Evolutionary conservation across 2,113 vertebrate genomes (phyloP).

Genomic region (Vulpes ferrilata): DNA sequence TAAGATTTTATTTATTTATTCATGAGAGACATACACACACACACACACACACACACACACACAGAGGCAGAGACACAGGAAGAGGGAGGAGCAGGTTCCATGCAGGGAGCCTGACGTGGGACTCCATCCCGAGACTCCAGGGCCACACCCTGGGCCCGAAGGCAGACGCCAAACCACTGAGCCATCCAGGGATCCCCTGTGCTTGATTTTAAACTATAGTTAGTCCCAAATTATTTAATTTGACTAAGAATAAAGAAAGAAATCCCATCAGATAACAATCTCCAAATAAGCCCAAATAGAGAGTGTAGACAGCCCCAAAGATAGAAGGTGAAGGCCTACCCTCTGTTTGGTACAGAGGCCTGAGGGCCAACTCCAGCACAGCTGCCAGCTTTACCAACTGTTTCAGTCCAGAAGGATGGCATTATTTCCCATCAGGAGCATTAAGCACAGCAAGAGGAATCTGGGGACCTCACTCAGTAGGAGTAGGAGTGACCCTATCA

Average conservation of each 20-base stretch:
- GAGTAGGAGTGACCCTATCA: not conserved
- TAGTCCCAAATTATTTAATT: conserved; percentile 50
- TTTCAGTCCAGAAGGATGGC: not conserved
- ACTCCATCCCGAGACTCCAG: no score
- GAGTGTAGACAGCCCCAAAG: not conserved
- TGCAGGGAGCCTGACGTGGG: no score
- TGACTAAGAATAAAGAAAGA: not conserved
- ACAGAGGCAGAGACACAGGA: no score
- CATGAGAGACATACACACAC: no score
- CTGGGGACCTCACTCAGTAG: not conserved
- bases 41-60: no score
- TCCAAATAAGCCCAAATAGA: not conserved
- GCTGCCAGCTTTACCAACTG: not conserved
- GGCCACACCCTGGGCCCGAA: no score
- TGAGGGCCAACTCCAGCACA: not conserved
- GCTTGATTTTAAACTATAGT: conserved; percentile 46
- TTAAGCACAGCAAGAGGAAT: not conserved
- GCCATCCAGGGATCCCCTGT: not conserved
- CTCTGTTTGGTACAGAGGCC: not conserved
- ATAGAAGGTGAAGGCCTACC: not conserved
- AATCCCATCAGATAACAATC: not conserved
- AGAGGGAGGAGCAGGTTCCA: no score
- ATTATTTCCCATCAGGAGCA: not conserved
- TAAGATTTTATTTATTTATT: no score
- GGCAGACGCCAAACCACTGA: no score